These are phyloP conservation scores for Coccyzus lansbergi DNA, from an alignment of 2,797 vertebrate species.

Conservation along the genomic window DNA sequence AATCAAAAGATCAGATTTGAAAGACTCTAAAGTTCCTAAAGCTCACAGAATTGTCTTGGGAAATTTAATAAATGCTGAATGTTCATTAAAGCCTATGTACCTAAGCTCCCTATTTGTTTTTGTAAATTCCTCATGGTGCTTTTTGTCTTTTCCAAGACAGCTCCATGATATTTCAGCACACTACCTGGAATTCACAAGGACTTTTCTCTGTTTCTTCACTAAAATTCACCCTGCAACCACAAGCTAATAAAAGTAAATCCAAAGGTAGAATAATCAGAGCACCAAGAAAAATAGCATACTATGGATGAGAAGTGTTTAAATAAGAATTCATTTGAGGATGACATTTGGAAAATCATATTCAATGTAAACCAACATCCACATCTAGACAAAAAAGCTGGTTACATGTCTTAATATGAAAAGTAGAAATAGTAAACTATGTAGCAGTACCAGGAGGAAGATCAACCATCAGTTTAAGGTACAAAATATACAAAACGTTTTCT, in stretches of 20 bases:
- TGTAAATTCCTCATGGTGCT: accelerated
- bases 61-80: not conserved
- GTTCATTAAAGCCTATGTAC: not conserved
- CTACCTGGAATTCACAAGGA: not conserved
- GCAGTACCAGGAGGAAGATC: not conserved
- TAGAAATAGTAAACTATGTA: not conserved
- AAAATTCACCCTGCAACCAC: not conserved
- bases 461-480: not conserved
- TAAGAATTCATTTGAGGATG: not conserved
- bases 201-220: not conserved
- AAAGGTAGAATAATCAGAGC: not conserved
- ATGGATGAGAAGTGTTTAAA: not conserved
- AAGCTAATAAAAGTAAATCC: not conserved
- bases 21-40: not conserved
- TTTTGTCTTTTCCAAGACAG: not conserved
- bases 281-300: not conserved
- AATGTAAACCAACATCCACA: not conserved
- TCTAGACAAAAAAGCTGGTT: not conserved
- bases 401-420: not conserved
- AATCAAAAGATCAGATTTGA: not conserved
- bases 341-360: not conserved
- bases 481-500: not conserved
- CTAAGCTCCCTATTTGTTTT: not conserved
- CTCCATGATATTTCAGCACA: not conserved
- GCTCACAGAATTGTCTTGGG: not conserved